A percentile compares a stretch with the other conserved stretches of the same genome.
Conservation (phyloP, 2,113 vertebrate genomes). For the Centropus bengalensis region DNA sequence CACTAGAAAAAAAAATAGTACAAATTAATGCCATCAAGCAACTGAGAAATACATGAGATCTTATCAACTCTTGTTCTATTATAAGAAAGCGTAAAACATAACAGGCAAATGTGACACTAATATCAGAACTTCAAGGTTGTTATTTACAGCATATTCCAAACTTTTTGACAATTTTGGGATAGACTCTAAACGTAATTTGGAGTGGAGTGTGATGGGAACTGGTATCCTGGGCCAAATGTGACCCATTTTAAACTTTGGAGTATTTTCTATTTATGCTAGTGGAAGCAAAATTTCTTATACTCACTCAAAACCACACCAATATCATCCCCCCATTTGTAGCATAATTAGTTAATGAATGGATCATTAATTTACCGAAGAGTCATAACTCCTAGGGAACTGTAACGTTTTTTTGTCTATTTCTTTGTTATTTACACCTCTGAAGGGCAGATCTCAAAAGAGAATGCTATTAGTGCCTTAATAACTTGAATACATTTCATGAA, state of each 20-base stretch:
- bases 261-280: background rate
- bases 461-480: background rate
- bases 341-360: background rate
- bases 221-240: background rate
- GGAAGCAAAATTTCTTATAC: background rate
- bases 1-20: background rate
- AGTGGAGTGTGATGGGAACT: background rate
- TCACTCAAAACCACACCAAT: background rate
- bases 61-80: background rate
- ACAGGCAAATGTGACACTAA: background rate
- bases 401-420: background rate
- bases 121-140: slow-evolving; percentile 17
- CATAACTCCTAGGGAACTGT: background rate
- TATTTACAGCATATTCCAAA: slow-evolving; percentile 9
- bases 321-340: background rate
- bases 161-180: slow-evolving; percentile 6
- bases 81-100: background rate
- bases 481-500: background rate
- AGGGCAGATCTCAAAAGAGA: background rate
- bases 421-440: background rate
- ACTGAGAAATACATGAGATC: background rate
- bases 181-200: background rate
- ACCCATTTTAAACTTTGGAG: background rate
- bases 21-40: slow-evolving; percentile 1
- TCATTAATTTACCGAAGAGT: background rate